Conservation (phyloP, 1,140 invertebrate species). For the Drosophila gunungcola region DNA sequence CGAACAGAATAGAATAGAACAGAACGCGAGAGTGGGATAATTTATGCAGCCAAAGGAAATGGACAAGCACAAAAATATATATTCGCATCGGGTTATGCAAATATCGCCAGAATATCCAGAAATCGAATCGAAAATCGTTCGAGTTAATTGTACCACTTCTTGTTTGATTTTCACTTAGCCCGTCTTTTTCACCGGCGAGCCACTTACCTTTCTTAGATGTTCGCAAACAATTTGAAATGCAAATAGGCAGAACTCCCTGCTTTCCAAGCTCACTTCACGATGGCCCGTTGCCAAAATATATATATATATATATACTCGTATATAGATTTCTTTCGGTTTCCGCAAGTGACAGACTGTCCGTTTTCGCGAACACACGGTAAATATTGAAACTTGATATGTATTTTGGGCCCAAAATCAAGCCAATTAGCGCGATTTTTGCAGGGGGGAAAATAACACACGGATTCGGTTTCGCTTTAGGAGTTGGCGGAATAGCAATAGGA, state of each 20-base stretch:
- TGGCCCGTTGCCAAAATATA: slow-evolving; percentile 41
- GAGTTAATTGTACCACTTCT: slow-evolving; percentile 33
- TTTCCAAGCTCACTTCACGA: slow-evolving; percentile 22
- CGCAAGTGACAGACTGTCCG: slow-evolving; percentile 27
- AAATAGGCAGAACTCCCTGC: slow-evolving; percentile 29
- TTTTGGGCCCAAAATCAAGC: slow-evolving; percentile 56
- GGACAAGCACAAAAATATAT: slow-evolving; percentile 7
- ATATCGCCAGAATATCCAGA: slow-evolving; percentile 29
- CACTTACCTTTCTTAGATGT: slow-evolving; percentile 42
- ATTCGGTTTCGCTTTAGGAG: not conserved
- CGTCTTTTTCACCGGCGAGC: not conserved
- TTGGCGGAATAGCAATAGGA: slow-evolving; percentile 1
- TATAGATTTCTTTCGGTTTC: slow-evolving; percentile 37
- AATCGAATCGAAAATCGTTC: slow-evolving; percentile 36
- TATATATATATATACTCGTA: slow-evolving; percentile 21
- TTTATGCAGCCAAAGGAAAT: slow-evolving; percentile 40
- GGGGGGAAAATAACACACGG: slow-evolving; percentile 17
- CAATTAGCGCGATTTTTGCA: slow-evolving; percentile 64
- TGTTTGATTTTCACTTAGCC: slow-evolving; percentile 48
- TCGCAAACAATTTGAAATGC: slow-evolving; percentile 50
- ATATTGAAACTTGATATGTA: slow-evolving; percentile 76
- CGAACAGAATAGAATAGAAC: slow-evolving; percentile 28
- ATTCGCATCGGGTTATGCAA: slow-evolving; percentile 28
- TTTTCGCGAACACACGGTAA: slow-evolving; percentile 34
- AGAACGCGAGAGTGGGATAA: slow-evolving; percentile 31